Evolutionary conservation across 64 coral and sea anemone genomes (phyloP).

Genomic region (Montipora capricornis): DNA sequence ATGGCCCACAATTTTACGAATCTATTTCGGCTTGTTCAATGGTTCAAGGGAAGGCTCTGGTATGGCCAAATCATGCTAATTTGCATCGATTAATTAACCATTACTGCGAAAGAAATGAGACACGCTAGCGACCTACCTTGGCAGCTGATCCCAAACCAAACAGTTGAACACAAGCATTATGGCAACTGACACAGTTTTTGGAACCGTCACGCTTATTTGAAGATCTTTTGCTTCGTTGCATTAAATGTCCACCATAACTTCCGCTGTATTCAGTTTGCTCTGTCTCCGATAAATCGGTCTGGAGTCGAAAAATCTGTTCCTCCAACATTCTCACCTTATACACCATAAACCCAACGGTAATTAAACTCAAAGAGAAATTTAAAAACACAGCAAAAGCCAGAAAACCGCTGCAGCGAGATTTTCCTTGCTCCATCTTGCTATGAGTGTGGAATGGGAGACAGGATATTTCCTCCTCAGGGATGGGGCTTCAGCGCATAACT

Average conservation of each 20-base stretch:
- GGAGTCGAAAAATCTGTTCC: background rate
- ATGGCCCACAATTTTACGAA: too few relatives aligned
- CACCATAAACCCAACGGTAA: constrained; percentile 22
- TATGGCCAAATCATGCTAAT: too few relatives aligned
- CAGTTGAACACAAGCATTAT: constrained; percentile 25
- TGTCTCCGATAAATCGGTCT: background rate
- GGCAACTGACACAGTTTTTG: constrained; percentile 43
- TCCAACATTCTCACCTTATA: constrained; percentile 13
- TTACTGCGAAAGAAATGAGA: too few relatives aligned
- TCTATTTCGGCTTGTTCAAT: too few relatives aligned
- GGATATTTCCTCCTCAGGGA: background rate
- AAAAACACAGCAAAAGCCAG: constrained; percentile 33
- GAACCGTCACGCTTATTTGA: background rate
- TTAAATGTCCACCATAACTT: background rate
- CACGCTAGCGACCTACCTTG: constrained; percentile 30
- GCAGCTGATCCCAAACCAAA: constrained; percentile 34
- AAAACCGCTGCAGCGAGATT: constrained; percentile 21
- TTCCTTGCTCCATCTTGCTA: constrained; percentile 6
- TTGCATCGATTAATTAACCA: too few relatives aligned
- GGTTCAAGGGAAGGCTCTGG: too few relatives aligned
- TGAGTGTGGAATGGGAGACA: background rate
- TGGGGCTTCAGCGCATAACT: background rate
- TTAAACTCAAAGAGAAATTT: constrained; percentile 4
- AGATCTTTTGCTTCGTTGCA: constrained; percentile 12
- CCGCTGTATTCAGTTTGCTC: background rate